Base-by-base conservation (phyloP, 2,797 vertebrate genomes). In the Macroramphosus scolopax region DNA sequence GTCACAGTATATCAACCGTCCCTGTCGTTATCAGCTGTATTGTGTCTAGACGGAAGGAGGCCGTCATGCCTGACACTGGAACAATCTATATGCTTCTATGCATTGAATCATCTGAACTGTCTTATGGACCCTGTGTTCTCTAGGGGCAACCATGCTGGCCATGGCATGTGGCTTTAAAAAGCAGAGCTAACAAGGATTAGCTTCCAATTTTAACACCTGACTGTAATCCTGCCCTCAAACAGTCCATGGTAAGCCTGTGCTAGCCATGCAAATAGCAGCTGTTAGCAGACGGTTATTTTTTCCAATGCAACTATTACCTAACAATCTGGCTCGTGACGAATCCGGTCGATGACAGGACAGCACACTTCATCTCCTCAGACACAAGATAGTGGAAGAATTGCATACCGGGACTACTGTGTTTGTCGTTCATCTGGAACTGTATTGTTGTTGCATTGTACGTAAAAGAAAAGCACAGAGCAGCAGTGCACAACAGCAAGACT, bases 141-240 rank as follows among this genome's bases (percentile, higher is more conserved):
- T 20, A 38, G 49, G 42, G 51, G 75, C 73, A 71, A 29, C 38
- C 59, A 67, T 8, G 50, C 50, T 66, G 51, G 58, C 28, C 32
- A 54, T 52, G 43, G 34, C 58, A 70, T 33, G 20, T 34, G 37
- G 75, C 79, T 88, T 86, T 81, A 81, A 77, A 89, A 87, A 88
- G 85, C 76, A 84, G 48, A 34, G 60, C 81, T 81, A 82, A 76
- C 68, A 33, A 72, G 82, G 89, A 89, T 90, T 90, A 90, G 63
- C 63, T 75, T 89, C 83, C 86, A 84, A 87, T 89, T 89, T 89
- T 91, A 88, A 89, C 87, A 89, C 87, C 83, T 84, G 68, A 81
- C 71, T 71, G 83, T 90, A 91, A 90, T 91, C 88, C 89, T 77
- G 58, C 59, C 58, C 62, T 55, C 62, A 69, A 76, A 80, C 64